These are phyloP conservation scores for Tinamus major DNA, from an alignment of 2,797 vertebrate species.

Conservation along the genomic window DNA sequence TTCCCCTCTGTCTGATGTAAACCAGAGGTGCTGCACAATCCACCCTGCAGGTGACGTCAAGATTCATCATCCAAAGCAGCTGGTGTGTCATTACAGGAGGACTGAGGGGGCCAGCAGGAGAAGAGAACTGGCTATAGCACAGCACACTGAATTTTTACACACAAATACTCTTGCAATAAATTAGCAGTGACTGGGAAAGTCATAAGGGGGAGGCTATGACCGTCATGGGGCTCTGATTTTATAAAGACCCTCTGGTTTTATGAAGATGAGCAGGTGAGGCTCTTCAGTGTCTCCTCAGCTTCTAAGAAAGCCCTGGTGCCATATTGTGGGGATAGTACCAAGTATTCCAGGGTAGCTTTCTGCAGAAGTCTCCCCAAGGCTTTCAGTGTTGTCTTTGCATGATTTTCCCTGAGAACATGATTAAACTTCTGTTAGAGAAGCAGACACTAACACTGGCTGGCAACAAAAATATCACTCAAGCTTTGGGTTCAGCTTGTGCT, in stretches of 20 bases:
- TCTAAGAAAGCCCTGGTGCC: not conserved
- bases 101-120: not conserved
- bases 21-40: not conserved
- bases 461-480: constrained; percentile 33
- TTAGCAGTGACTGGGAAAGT: not conserved
- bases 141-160: not conserved
- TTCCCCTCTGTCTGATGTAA: not conserved
- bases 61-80: not conserved
- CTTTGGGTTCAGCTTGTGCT: constrained; percentile 15
- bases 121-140: not conserved
- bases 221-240: not conserved
- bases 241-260: not conserved
- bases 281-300: not conserved
- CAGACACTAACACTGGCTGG: constrained; percentile 2
- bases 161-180: not conserved
- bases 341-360: not conserved
- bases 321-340: not conserved
- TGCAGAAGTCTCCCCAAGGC: not conserved
- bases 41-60: not conserved
- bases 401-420: not conserved
- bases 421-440: constrained; percentile 10
- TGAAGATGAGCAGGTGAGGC: not conserved
- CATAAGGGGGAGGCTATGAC: not conserved
- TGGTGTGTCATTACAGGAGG: not conserved
- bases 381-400: not conserved